Conservation (phyloP, 2,888 invertebrate species). For the Thumatha senex region DNA sequence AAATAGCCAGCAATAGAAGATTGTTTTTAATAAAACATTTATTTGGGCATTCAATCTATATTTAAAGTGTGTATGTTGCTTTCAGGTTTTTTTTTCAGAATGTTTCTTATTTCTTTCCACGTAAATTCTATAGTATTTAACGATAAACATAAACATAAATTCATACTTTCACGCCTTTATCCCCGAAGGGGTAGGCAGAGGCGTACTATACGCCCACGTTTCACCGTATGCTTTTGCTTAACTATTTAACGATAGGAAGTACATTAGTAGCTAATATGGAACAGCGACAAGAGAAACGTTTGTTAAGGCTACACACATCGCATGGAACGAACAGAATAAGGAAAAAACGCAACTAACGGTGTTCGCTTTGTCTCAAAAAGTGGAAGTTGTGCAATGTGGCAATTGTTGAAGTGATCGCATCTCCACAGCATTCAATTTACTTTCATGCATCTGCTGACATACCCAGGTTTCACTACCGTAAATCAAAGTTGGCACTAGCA, state of each 20-base stretch:
- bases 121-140: slow-evolving; percentile 41
- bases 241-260: slow-evolving; percentile 48
- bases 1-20: too few species aligned
- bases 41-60: slow-evolving; percentile 7
- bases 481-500: too few species aligned
- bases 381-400: slow-evolving; percentile 50
- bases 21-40: not conserved
- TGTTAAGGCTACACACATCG: slow-evolving; percentile 51
- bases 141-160: too few species aligned
- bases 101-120: slow-evolving; percentile 30
- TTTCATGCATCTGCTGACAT: too few species aligned
- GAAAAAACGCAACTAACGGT: slow-evolving; percentile 57
- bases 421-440: too few species aligned
- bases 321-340: slow-evolving; percentile 52
- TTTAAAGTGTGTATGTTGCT: slow-evolving; percentile 17
- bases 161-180: too few species aligned
- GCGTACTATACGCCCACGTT: too few species aligned
- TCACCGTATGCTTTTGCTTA: too few species aligned
- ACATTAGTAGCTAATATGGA: slow-evolving; percentile 53
- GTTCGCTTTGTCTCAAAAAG: slow-evolving; percentile 60
- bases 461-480: too few species aligned
- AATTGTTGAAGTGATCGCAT: too few species aligned
- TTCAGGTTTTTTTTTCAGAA: too few species aligned
- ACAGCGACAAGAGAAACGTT: slow-evolving; percentile 55
- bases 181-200: too few species aligned